A percentile compares a stretch with the other conserved stretches of the same genome.
Evolutionary conservation across 2,797 vertebrate species (phyloP).

Genomic region (Masticophis lateralis): DNA sequence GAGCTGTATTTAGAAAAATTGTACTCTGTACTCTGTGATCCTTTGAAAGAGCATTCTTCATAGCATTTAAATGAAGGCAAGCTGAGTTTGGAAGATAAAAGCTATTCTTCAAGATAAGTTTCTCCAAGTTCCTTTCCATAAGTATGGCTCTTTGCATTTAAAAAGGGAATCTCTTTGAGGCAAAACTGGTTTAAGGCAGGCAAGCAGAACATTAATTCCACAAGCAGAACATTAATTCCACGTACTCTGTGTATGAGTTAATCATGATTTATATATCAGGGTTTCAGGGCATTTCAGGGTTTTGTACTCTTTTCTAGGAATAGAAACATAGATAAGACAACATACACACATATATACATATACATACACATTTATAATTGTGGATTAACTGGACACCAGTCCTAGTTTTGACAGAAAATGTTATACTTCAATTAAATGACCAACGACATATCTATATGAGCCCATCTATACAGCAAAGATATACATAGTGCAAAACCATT

Average conservation of each 20-base stretch:
- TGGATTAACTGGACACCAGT: no score
- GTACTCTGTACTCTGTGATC: not conserved
- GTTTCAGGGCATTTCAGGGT: not conserved
- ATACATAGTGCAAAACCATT: no score
- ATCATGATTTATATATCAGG: not conserved
- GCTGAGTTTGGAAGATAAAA: not conserved
- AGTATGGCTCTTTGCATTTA: not conserved
- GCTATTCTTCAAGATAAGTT: not conserved
- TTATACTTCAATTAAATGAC: no score
- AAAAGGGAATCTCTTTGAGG: not conserved
- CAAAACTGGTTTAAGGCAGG: not conserved
- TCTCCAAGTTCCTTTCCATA: not conserved
- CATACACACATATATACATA: not conserved
- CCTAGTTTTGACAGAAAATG: no score
- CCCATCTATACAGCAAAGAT: no score
- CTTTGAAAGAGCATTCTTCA: not conserved
- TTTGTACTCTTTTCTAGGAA: not conserved
- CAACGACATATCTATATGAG: no score
- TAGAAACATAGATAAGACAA: not conserved
- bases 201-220: not conserved
- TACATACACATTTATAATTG: not conserved
- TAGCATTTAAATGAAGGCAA: not conserved
- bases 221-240: no score
- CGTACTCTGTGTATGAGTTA: not conserved
- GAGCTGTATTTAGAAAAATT: not conserved